Percentiles rank a stretch among this genome's conserved stretches.
Evolutionary conservation across 2,113 vertebrate genomes (phyloP).

Genomic region (Kobus ellipsiprymnus): DNA sequence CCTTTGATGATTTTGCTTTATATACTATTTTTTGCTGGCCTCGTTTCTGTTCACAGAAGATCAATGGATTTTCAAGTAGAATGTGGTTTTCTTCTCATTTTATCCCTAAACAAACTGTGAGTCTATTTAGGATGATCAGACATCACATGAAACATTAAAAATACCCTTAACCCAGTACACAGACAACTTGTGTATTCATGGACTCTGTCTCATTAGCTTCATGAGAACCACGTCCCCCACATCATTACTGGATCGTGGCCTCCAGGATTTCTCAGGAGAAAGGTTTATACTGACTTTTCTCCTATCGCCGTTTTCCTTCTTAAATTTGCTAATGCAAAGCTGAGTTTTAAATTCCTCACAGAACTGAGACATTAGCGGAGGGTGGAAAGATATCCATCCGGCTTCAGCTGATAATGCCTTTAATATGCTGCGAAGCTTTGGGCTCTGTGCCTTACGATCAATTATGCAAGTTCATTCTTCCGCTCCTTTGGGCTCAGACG

Average conservation of each 20-base stretch:
- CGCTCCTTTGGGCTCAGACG: not conserved
- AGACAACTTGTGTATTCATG: not conserved
- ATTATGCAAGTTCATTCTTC: not conserved
- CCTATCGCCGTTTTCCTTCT: not conserved
- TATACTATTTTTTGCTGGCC: not conserved
- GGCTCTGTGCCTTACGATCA: not conserved
- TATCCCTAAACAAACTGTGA: slow-evolving; percentile 60
- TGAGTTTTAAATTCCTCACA: not conserved
- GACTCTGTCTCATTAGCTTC: not conserved
- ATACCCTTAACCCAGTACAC: slow-evolving; percentile 25
- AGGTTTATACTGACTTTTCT: not conserved
- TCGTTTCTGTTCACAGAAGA: slow-evolving; percentile 63
- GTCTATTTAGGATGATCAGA: slow-evolving; percentile 68
- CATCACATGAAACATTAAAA: slow-evolving; percentile 62
- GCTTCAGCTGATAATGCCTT: not conserved
- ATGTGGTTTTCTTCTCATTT: slow-evolving; percentile 69
- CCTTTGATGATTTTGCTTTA: not conserved
- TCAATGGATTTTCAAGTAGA: slow-evolving; percentile 54
- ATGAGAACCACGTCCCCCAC: rapidly evolving
- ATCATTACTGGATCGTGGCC: not conserved
- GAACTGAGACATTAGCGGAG: not conserved
- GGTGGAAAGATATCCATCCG: not conserved
- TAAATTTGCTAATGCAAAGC: not conserved
- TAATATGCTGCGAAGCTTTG: not conserved
- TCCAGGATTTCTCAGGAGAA: not conserved